Base-by-base conservation (phyloP, 2,113 vertebrate species). In the Eidolon helvum region DNA sequence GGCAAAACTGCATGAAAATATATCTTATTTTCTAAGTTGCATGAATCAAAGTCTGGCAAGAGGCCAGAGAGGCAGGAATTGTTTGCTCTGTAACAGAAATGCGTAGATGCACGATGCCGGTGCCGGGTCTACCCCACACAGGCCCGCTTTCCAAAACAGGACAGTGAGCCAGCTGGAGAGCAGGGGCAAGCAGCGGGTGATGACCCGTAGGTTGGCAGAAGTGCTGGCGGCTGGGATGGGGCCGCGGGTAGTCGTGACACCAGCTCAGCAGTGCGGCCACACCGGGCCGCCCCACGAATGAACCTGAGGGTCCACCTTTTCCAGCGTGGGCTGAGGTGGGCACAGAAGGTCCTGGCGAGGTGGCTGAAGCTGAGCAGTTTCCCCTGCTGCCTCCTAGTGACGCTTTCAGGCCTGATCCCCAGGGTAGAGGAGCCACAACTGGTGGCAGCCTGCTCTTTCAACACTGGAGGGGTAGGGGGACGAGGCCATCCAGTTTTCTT, bases 11-110 rank as follows among this genome's bases (percentile, higher is more conserved):
- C 91, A 68, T 90, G 89, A 90, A 98, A 98, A 97, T 69, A 53
- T 94, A 95, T 96, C 95, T 97, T 86, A 86, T 97, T 97, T 97
- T 91, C 77, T 95, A 96, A 96, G 96, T 97, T 96, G 96, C 65
- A 35, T 90, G 96, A 98, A 98, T 97, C 97, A 83, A 98, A 98
- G 95, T 53, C 90, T 95, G 97, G 97, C 69, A 84, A 53, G 94
- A 95, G 63, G 96, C 97, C 95, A 15, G 45, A 97, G 80, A 1
- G 1, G 87, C 87, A 69, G 95, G 97, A 96, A 90, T 89, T 88
- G 57, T 95, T 95, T 97, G 92, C 71, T 98, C 82, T 63, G 59
- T n/a, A 35, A 97, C 74, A 97, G 87, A 91, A 88, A 63, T 9
- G 55, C 87, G 40, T 14, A 3, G 66, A 22, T 80, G 90, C 87